Base-by-base conservation (phyloP, 2,888 invertebrate species). In the Drosophila anceps region DNA sequence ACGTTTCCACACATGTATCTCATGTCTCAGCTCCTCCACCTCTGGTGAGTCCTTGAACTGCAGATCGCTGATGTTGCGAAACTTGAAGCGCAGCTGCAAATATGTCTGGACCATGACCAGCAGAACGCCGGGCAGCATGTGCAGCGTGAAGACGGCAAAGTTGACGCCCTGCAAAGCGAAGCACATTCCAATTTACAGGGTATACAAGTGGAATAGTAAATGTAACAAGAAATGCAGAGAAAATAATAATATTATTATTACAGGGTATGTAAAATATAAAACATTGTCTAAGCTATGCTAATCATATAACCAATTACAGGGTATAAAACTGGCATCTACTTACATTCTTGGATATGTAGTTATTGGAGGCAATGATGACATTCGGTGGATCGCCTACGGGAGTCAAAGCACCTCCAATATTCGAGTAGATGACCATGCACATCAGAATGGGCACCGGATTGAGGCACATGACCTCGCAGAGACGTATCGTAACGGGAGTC, bases 301-400 rank as follows among this genome's bases (percentile, higher is more conserved):
- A 2, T 24, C 24, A 24, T 24, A 24, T 24, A 2, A 24, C 2
- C 24, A 24, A 24, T 27, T 48, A 48, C 10, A 29, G n/a, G 29
- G 10, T 48, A 48, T 48, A 18, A 6, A 18, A 4, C 1, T 0
- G 9, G 1, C 51, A 2, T 9, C 37, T 37, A 74, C 91, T 87
- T 79, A 93, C 93, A 84, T 92, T 93, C 69, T 92, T 92, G 20
- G 92, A 88, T 69, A 93, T 93, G 75, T 91, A 93, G 72, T 82
- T 92, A 70, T 93, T 93, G 50, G 93, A 93, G 69, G 93, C 93
- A 54, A 93, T 92, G 48, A 93, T 92, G 57, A 93, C 93, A 82
- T 93, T 93, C 86, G 98, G 98, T 0, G 98, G 98, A 92, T 98
- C 98, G 0, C 98, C 98, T 1, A 98, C 96, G 0, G 98, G 98